phyloP scores from a whole-genome alignment of 2,888 invertebrate genomes.

The Agrochola lychnidis region DNA sequence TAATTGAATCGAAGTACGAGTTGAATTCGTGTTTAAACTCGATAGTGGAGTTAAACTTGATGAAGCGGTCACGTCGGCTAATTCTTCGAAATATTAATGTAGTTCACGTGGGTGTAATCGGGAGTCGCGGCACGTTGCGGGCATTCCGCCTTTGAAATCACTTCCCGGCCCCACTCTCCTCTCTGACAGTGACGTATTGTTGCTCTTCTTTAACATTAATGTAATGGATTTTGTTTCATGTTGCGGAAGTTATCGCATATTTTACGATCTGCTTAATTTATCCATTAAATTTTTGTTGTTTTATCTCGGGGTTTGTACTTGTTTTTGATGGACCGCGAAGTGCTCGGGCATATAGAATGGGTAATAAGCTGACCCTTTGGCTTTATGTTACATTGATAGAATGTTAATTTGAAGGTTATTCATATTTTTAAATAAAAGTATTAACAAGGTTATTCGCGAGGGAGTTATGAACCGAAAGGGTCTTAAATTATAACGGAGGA shows the following conservation, averaged over 20 bases:
- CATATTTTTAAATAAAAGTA: background rate
- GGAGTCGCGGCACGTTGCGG: constrained; percentile 85
- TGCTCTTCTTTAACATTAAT: constrained; percentile 88
- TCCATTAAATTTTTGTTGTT: constrained; percentile 73
- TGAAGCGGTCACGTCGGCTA: constrained; percentile 81
- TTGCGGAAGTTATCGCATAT: constrained; percentile 85
- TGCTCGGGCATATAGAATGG: constrained; percentile 39
- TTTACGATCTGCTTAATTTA: constrained; percentile 79
- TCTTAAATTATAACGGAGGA: constrained; percentile 4
- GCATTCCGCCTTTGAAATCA: constrained; percentile 88
- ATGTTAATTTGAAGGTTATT: constrained; percentile 21
- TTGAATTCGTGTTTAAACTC: constrained; percentile 65
- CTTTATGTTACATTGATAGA: constrained; percentile 16
- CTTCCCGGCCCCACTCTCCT: constrained; percentile 84
- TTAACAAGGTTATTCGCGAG: background rate
- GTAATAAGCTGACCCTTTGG: constrained; percentile 29
- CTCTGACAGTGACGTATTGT: constrained; percentile 89
- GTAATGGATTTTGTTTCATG: constrained; percentile 89
- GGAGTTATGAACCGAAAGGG: background rate
- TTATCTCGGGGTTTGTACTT: constrained; percentile 43
- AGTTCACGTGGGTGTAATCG: constrained; percentile 80
- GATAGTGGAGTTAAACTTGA: constrained; percentile 70
- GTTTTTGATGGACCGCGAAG: constrained; percentile 44
- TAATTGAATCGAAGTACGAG: constrained; percentile 59
- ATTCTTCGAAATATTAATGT: constrained; percentile 86